Conservation (phyloP, 2,797 vertebrate genomes). For the Hoplostethus atlanticus region DNA sequence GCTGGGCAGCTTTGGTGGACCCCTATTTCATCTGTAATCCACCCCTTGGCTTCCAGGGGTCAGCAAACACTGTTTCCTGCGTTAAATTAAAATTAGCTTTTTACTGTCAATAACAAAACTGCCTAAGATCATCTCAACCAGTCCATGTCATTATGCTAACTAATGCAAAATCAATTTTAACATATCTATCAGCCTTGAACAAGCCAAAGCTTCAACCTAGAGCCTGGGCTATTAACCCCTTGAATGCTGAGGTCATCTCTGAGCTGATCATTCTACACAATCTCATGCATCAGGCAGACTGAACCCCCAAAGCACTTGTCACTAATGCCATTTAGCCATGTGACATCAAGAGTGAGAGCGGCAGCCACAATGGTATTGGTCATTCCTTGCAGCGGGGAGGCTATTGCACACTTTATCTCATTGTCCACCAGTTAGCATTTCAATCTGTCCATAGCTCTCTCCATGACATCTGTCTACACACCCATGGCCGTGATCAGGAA, state of each 20-base stretch:
- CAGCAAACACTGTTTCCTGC: conserved; percentile 26
- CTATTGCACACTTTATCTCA: conserved; percentile 42
- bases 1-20: background rate
- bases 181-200: conserved; percentile 63
- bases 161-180: conserved; percentile 69
- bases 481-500: conserved; percentile 37
- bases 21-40: conserved; percentile 14
- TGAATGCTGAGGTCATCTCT: conserved; percentile 38
- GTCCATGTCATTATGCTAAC: conserved; percentile 58
- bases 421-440: conserved; percentile 58
- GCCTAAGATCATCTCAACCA: conserved; percentile 38
- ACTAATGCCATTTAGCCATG: conserved; percentile 38
- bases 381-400: conserved; percentile 34
- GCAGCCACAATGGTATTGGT: conserved; percentile 37
- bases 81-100: conserved; percentile 34
- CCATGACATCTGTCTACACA: conserved; percentile 55
- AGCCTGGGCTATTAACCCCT: conserved; percentile 58
- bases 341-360: conserved; percentile 45
- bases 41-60: background rate
- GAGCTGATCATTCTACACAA: conserved; percentile 32
- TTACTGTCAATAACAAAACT: conserved; percentile 37
- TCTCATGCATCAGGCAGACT: conserved; percentile 34
- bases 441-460: conserved; percentile 49
- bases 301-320: conserved; percentile 28
- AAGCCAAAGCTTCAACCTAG: conserved; percentile 29